Conservation (phyloP, 2,888 invertebrate genomes). For the Leptinotarsa tumamoca region DNA sequence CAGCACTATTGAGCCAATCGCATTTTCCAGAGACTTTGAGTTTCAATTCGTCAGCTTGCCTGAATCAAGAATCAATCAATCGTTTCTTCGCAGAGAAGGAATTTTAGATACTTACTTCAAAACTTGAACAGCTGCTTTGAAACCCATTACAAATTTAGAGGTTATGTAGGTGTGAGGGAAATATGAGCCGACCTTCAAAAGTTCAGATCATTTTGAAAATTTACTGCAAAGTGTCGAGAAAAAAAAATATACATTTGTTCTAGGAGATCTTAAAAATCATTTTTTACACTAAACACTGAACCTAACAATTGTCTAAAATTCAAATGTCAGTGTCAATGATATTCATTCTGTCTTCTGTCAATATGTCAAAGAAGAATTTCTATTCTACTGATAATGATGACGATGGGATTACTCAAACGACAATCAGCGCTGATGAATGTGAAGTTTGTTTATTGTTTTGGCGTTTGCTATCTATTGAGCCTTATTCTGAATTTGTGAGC, state of each 20-base stretch:
- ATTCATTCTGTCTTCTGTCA: not conserved
- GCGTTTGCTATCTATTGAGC: too few species aligned
- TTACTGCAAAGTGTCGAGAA: not conserved
- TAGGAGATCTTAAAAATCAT: conserved; percentile 2
- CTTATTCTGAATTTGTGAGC: too few species aligned
- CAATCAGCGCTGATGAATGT: too few species aligned
- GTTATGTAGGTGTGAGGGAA: conserved; percentile 8
- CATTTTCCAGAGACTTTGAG: conserved; percentile 74
- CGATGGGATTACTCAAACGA: too few species aligned
- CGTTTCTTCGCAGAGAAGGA: not conserved
- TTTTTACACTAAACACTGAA: not conserved
- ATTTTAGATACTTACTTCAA: conserved; percentile 71
- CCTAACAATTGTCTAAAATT: conserved; percentile 1
- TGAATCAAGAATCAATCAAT: conserved; percentile 57
- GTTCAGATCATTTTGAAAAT: conserved; percentile 31
- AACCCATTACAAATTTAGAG: conserved; percentile 70
- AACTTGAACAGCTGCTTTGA: conserved; percentile 82
- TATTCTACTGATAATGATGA: too few species aligned
- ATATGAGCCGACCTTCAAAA: not conserved
- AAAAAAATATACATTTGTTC: not conserved
- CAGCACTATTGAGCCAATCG: conserved; percentile 66
- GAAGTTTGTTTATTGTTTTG: too few species aligned
- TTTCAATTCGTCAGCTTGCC: conserved; percentile 82
- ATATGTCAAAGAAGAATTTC: too few species aligned
- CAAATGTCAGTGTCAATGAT: not conserved